Conservation (phyloP, 2,888 invertebrate species). For the Eretmocerus hayati region DNA sequence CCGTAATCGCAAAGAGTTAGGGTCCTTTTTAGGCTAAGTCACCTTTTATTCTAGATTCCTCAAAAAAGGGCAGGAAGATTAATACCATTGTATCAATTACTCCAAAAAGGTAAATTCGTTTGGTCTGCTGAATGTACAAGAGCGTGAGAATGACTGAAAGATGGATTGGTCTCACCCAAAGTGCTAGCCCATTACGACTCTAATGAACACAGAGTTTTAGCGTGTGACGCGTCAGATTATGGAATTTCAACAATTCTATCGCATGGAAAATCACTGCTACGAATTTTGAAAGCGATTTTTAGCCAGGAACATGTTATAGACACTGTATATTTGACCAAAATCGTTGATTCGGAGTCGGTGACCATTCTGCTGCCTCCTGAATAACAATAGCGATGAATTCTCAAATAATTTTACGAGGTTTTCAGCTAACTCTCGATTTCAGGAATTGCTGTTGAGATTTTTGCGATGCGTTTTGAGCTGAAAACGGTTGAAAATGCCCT, state of each 20-base stretch:
- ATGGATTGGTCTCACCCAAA: slow-evolving; percentile 15
- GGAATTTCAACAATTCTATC: slow-evolving; percentile 18
- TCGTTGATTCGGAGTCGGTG: no score
- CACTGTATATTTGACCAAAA: no score
- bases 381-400: no score
- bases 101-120: slow-evolving; percentile 3
- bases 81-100: slow-evolving; percentile 17
- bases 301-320: no score
- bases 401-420: no score
- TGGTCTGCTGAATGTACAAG: slow-evolving; percentile 17
- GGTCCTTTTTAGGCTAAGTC: slow-evolving; percentile 28
- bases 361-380: no score
- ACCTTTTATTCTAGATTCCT: slow-evolving; percentile 31
- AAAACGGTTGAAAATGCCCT: no score
- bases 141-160: slow-evolving; percentile 21
- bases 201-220: slow-evolving; percentile 13
- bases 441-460: no score
- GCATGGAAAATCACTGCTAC: no score
- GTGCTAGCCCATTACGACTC: slow-evolving; percentile 20
- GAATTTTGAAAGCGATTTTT: no score
- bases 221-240: slow-evolving; percentile 20
- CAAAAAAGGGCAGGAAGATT: not conserved
- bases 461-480: no score
- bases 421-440: no score
- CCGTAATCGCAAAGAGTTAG: slow-evolving; percentile 21